Evolutionary conservation across 2,113 vertebrate species (phyloP).

Genomic region (Anoplopoma fimbria): DNA sequence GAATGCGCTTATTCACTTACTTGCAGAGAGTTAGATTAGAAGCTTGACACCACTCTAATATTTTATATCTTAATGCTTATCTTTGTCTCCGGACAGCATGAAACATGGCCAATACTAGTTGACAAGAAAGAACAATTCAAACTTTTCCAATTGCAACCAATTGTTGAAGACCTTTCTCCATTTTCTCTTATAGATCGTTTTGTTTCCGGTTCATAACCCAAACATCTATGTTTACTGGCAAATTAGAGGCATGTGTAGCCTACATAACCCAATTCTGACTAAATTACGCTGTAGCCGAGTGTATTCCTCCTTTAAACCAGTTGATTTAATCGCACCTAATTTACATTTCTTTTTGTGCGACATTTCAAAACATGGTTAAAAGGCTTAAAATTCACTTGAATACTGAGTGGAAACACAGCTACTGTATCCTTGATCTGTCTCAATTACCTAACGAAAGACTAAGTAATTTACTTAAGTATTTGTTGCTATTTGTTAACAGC

Average conservation of each 20-base stretch:
- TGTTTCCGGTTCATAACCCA: neutral
- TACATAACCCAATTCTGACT: too few relatives aligned
- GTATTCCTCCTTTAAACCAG: too few relatives aligned
- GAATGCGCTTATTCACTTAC: neutral
- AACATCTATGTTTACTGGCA: too few relatives aligned
- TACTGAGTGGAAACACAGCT: neutral
- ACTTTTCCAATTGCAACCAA: neutral
- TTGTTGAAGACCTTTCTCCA: neutral
- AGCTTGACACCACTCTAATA: neutral
- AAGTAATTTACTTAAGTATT: neutral
- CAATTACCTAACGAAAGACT: neutral
- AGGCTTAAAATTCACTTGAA: neutral
- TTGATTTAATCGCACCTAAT: neutral
- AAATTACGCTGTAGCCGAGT: neutral
- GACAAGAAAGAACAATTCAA: neutral
- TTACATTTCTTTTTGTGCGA: neutral
- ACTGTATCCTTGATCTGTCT: neutral
- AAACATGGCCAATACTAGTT: neutral
- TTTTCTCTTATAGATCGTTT: neutral
- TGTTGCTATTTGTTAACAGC: neutral
- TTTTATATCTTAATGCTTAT: neutral
- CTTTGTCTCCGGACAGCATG: neutral
- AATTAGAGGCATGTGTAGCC: too few relatives aligned
- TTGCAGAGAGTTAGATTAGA: neutral
- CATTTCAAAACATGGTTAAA: neutral